A percentile compares a stretch with the other conserved stretches of the same genome.
phyloP scores from a whole-genome alignment of 2,113 vertebrate species.

The Sitta europaea region DNA sequence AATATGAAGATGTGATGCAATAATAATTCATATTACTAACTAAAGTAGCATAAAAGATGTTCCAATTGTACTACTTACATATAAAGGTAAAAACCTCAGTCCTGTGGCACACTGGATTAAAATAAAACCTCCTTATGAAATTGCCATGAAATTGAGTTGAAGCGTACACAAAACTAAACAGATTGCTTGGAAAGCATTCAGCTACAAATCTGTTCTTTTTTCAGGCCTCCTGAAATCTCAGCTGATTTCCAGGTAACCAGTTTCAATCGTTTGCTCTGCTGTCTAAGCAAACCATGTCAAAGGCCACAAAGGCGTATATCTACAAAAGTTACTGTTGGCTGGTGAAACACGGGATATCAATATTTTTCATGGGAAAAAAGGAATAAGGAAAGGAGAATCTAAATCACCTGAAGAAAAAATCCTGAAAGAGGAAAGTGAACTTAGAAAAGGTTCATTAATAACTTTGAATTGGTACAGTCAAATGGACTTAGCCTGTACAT shows the following conservation, averaged over 20 bases:
- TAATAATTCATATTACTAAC: slow-evolving; percentile 33
- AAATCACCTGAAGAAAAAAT: not conserved
- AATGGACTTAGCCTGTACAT: not conserved
- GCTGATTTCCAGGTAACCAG: slow-evolving; percentile 47
- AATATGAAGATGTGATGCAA: not conserved
- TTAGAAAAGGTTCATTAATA: not conserved
- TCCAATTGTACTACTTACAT: slow-evolving; percentile 22
- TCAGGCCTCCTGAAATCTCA: slow-evolving; percentile 47
- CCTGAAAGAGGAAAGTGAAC: not conserved
- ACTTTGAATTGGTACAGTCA: not conserved
- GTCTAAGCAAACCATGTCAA: slow-evolving; percentile 7
- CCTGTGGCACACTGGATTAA: slow-evolving; percentile 50
- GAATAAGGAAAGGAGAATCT: not conserved
- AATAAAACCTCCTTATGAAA: slow-evolving; percentile 66
- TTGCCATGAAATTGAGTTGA: slow-evolving; percentile 67
- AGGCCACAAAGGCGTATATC: not conserved
- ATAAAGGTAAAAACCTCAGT: slow-evolving; percentile 7
- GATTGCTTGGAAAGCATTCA: slow-evolving; percentile 67
- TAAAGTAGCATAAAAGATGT: not conserved
- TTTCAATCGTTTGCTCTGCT: slow-evolving; percentile 56
- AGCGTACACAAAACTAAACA: slow-evolving; percentile 59
- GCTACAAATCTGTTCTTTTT: slow-evolving; percentile 36
- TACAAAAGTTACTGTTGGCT: not conserved
- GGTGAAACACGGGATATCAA: not conserved
- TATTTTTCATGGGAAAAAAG: not conserved